Evolutionary conservation across 2,113 vertebrate species (phyloP), one percentile per base, ranked within the genome.

Genomic region (Poeciliopsis turrubarensis): DNA sequence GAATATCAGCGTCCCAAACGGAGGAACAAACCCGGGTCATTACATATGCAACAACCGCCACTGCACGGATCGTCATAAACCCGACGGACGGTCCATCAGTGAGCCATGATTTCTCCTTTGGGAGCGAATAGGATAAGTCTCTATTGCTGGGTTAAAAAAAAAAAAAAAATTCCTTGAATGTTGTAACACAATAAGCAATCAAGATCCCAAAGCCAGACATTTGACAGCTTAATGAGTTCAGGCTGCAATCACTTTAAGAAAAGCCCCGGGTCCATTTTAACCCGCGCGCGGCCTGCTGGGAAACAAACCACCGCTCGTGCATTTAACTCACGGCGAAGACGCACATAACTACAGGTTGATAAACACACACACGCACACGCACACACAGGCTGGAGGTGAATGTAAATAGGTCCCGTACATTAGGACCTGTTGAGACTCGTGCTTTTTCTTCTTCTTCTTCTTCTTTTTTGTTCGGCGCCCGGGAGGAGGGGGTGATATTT

Each of bases 401-500:
- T 88, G 91, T 85, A 89, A 92, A 90, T 89, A 86, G 89, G 81
- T 67, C 78, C 70, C 27, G 70, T 69, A 64, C 83, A 90, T 90
- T 91, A 93, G 90, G 89, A 95, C 94, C 93, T 95, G 95, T 95
- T 95, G 94, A 94, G 93, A 93, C 90, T 73, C 70, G 72, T 77
- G 86, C 25, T 93, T 95, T 37, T 11, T 11, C 11, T 34, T 34
- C 8, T 34, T 95, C 96, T 97, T 96, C 30, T 31, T 31, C 30
- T 31, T 29, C 29, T 29, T 37, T 95, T 96, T 97, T 96, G 96
- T 96, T 95, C 95, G 91, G 94, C 95, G 93, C 93, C 91, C 79
- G 37, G 81, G 85, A 81, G 92, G 90, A 71, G 92, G 92, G 51
- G 91, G 86, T 93, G 93, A 96, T 98, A 98, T 98, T 98, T 97